Base-by-base conservation (phyloP, 2,888 invertebrate species). In the Ecdyonurus torrentis region DNA sequence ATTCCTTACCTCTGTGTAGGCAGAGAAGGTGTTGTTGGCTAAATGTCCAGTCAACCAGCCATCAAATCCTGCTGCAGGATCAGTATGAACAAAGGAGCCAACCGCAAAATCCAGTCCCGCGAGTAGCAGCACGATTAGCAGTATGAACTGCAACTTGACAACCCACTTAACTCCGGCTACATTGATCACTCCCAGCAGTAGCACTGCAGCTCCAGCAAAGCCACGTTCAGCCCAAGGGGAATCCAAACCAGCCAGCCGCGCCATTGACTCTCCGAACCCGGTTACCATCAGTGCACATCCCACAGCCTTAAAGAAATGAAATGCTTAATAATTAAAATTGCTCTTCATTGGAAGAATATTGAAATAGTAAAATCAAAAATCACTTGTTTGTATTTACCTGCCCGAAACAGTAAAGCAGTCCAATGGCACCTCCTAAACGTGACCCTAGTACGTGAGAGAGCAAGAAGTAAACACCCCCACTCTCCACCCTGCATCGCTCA, bases 141-240 rank as follows among this genome's bases (percentile, higher is more conserved):
- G 80, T 37, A 89, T 77, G 77, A 97, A 93, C 73, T 98, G 97
- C 63, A 97, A 77, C 72, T 97, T 92, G 64, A 98, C 89, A 24
- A 98, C 96, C 95, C 96, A 97, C 74, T 96, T 96, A 0, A 98
- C 96, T 53, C 97, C 97, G 24, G 96, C 95, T 55, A 96, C 81
- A 77, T 98, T 97, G 68, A 97, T 94, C 66, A 88, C 84, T 63
- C 93, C 87, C 20, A 97, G 79, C 52, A 94, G 76, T 59, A 95
- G 75, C 1, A 96, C 89, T 59, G 95, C 92, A 3, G 87, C 85
- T 63, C 90, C 84, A 7, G 93, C 96, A 73, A 97, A 90, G 2
- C 87, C 87, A 70, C 92, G 80, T 60, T 92, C 89, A 5, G 90
- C 87, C 89, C 91, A 91, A 2, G 67, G 72, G 69, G 68, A 75